Base-by-base conservation (phyloP, 2,888 invertebrate species). In the Rutpela maculata region DNA sequence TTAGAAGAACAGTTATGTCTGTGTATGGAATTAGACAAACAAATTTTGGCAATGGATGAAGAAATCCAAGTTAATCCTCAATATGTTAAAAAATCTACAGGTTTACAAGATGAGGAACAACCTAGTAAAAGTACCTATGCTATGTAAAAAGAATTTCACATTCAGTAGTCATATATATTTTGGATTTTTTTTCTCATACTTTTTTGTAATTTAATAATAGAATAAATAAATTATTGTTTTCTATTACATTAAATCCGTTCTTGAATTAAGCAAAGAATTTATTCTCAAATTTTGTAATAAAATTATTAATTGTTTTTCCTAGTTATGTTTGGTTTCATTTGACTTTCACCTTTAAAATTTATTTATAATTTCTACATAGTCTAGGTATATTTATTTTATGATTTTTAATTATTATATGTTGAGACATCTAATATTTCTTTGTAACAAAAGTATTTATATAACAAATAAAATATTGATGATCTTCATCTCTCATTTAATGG, bases 31-130 rank as follows among this genome's bases (percentile, higher is more conserved):
- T 91, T 98, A 83, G 97, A 98, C 87, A 95, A 95, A 87, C 95
- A 97, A 88, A 94, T 98, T 76, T 93, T 95, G 84, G 94, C 95
- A 86, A 98, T 98, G 98, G 98, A 98, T 89, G 96, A 97, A 89
- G 97, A 98, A 88, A 98, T 98, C 83, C 94, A 97, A 90, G 94
- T 97, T 22, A 98, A 98, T 88, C 97, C 98, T 38, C 95, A 96
- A 91, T 90, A 88, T 80, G 89, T 90, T n/a, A 90, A 90, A 79
- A 90, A 90, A 77, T 88, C 89, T 4, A 85, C 88, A 22, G 90
- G 90, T 18, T 84, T 89, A 73, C 90, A 90, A 82, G 90, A 90
- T 71, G 90, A 90, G 38, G 90, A 90, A 78, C 89, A 89, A 79
- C 88, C 90, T 10, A 88, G 87, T 76, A 90, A 90, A 84, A 90